phyloP scores from a whole-genome alignment of 2,888 invertebrate genomes.

The Melikaiella ostensackeni region DNA sequence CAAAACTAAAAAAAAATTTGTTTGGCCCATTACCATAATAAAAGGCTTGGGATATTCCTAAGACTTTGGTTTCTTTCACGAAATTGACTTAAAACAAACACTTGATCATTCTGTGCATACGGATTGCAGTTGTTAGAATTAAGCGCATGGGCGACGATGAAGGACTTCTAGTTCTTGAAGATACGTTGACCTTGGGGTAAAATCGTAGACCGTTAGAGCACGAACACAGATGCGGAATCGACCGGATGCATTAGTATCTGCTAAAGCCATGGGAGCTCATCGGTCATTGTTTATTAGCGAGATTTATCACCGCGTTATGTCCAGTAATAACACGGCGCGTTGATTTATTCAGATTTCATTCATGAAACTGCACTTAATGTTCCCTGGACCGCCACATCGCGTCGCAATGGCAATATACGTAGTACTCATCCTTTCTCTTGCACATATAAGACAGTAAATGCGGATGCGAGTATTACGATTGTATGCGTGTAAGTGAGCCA shows the following conservation, averaged over 20 bases:
- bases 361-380: conserved; percentile 60
- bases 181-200: conserved; percentile 48
- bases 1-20: background rate
- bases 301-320: conserved; percentile 58
- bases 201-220: conserved; percentile 34
- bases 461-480: background rate
- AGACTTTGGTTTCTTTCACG: background rate
- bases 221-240: background rate
- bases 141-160: background rate
- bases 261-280: conserved; percentile 30
- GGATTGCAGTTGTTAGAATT: background rate
- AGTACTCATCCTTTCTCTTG: conserved; percentile 12
- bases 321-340: conserved; percentile 58
- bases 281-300: conserved; percentile 61
- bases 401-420: conserved; percentile 4
- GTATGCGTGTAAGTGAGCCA: background rate
- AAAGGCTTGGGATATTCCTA: too few relatives aligned
- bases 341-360: conserved; percentile 68
- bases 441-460: background rate
- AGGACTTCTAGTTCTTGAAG: background rate
- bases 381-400: conserved; percentile 2
- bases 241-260: background rate
- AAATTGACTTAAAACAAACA: background rate
- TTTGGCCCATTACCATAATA: background rate
- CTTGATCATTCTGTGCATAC: background rate